Base-by-base conservation (phyloP, 2,797 vertebrate genomes). In the Sciurus vulgaris region DNA sequence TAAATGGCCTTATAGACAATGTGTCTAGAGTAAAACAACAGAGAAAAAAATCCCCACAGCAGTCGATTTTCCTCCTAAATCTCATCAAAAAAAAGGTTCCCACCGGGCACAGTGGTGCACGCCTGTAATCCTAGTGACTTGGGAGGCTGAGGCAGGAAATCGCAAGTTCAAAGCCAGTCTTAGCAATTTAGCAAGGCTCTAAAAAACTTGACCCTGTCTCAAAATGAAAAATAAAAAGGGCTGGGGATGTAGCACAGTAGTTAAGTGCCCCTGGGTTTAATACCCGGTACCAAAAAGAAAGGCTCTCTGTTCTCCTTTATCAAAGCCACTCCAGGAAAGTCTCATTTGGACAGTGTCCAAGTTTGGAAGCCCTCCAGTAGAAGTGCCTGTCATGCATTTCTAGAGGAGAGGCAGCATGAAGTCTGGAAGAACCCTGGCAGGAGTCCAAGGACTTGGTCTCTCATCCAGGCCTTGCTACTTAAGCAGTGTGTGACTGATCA, bases 21-120 rank as follows among this genome's bases (percentile, higher is more conserved):
- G 28, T 51, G 79, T 82, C 86, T 77, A 91, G 35, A 85, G 28
- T 67, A 77, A 93, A 94, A 81, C 56, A 61, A 33, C 59, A 38
- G 35, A 91, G 84, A 24, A 4, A 76, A 86, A 65, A n/a, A 18
- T 28, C 30, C 8, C 73, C 47, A 94, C 18, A 15, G 4, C 82
- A n/a, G 77, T 89, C 26, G 77, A 67, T 83, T 73, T 95, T 86
- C 82, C 93, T 95, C 38, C 76, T 73, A 18, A 20, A 44, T 74
- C 49, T 78, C 51, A 91, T 56, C 44, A 78, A 85, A 56, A 85
- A 56, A 89, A 93, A 92, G 41, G 26, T 61, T 83, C 79, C 26
- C 70, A 30, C 24, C 22, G 24, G 59, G 24, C 24, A 5, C 26
- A 24, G 22, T 61, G 24, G 24, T 11, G 8, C 59, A 61, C 8